Conservation (phyloP, 2,797 vertebrate genomes). For the Sciurus carolinensis region DNA sequence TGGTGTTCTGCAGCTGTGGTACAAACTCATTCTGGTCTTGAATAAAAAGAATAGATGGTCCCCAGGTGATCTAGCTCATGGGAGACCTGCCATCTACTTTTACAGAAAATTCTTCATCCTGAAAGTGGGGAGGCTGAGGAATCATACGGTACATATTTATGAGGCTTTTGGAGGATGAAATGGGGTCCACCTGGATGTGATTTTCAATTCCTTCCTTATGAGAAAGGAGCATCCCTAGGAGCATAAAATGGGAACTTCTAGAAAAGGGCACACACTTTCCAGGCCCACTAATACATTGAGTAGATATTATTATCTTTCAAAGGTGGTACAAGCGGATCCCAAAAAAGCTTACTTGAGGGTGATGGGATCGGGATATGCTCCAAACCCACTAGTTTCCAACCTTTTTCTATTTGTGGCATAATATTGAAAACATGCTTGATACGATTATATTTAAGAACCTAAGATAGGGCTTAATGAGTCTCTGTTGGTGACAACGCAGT, state of each 20-base stretch:
- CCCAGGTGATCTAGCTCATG: not conserved
- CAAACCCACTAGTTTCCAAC: not conserved
- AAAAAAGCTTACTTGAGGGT: not conserved
- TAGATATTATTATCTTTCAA: not conserved
- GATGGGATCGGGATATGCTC: not conserved
- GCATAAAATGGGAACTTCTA: not conserved
- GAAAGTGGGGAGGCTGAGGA: not conserved
- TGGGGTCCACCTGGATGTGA: not conserved
- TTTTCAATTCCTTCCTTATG: not conserved
- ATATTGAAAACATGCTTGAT: not conserved
- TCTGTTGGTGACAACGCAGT: not conserved
- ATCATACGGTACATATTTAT: not conserved
- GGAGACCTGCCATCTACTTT: not conserved
- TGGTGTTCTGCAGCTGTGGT: not conserved
- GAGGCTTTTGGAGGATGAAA: not conserved
- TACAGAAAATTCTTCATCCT: not conserved
- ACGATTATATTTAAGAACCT: not conserved
- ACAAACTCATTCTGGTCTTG: not conserved
- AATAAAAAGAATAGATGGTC: not conserved
- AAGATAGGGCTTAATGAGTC: not conserved
- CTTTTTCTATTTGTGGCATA: not conserved
- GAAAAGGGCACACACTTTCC: slow-evolving; percentile 13
- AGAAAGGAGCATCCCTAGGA: not conserved
- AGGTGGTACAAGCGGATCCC: not conserved
- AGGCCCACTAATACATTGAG: not conserved